Percentiles rank a stretch among this genome's conserved stretches.
Evolutionary conservation across 1,140 invertebrate species (phyloP).

Genomic region (Brachionus manjavacas): DNA sequence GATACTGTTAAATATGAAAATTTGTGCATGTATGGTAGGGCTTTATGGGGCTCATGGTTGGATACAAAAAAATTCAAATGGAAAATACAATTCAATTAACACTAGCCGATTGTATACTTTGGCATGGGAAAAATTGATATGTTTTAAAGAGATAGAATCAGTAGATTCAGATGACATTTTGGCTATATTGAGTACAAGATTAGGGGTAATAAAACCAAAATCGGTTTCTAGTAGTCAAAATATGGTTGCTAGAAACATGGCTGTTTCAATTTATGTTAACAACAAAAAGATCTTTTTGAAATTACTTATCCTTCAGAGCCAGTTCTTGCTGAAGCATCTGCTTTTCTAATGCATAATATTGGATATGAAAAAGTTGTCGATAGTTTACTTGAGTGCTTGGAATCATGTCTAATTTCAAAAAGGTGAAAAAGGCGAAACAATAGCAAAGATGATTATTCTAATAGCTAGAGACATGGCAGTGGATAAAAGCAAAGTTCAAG

Average conservation of each 20-base stretch:
- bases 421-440: constrained; percentile 13
- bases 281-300: no score
- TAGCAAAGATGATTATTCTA: no score
- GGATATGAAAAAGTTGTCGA: no score
- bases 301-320: no score
- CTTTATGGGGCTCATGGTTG: constrained; percentile 4
- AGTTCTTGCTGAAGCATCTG: no score
- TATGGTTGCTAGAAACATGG: background rate
- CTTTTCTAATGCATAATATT: no score
- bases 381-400: no score
- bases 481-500: no score
- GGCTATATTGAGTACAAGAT: background rate
- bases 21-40: no score
- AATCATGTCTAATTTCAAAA: background rate
- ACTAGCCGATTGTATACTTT: background rate
- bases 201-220: background rate
- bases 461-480: no score
- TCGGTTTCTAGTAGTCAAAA: background rate
- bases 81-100: background rate
- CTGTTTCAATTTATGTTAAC: no score
- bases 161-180: background rate
- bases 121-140: background rate
- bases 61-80: background rate
- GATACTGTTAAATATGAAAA: constrained; percentile 29
- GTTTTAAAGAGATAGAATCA: background rate